Conservation (phyloP, 64 coral and sea anemone species). For the Orbicella faveolata region DNA sequence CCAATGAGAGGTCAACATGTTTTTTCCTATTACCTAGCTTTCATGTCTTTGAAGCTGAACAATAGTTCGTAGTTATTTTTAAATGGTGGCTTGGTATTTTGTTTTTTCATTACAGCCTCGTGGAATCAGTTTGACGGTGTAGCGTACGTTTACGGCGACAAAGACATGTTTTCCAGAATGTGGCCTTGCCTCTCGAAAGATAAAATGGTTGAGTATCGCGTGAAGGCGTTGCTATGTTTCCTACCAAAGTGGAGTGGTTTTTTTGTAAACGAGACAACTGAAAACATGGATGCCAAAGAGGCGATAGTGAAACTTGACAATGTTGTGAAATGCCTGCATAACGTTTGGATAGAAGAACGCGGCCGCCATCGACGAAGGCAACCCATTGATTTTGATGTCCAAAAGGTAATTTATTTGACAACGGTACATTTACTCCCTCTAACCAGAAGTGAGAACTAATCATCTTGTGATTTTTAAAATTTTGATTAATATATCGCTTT, state of each 20-base stretch:
- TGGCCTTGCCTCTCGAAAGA: neutral
- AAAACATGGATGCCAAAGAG: constrained; percentile 28
- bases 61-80: too few relatives aligned
- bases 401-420: neutral
- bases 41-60: too few relatives aligned
- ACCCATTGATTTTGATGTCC: neutral
- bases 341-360: neutral
- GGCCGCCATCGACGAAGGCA: fast-evolving
- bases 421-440: too few relatives aligned
- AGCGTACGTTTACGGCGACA: neutral
- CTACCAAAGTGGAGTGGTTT: constrained; percentile 70
- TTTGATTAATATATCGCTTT: too few relatives aligned
- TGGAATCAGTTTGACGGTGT: constrained; percentile 67
- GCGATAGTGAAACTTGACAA: neutral
- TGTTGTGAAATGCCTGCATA: constrained; percentile 11
- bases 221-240: neutral
- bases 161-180: neutral
- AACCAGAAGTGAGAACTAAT: too few relatives aligned
- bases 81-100: neutral
- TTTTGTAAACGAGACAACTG: neutral
- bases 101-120: neutral
- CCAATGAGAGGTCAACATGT: too few relatives aligned
- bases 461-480: too few relatives aligned
- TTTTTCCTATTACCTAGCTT: too few relatives aligned
- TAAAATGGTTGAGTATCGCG: neutral